Conservation (phyloP, 2,888 invertebrate genomes). For the Clunio marinus region DNA sequence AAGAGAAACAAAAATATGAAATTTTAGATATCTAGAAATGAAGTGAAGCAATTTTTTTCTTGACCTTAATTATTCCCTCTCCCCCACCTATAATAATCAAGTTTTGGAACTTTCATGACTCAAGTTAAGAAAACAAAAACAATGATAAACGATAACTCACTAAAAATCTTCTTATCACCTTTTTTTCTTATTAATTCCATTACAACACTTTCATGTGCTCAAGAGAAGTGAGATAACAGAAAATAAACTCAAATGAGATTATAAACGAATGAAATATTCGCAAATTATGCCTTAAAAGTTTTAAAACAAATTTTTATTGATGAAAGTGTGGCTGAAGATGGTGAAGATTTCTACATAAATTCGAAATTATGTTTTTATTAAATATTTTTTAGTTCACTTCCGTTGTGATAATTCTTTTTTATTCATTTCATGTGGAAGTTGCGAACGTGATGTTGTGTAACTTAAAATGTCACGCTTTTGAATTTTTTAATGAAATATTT, state of each 20-base stretch:
- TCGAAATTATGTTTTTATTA: not conserved
- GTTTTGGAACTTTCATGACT: no score
- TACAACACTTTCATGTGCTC: not conserved
- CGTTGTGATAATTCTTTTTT: slow-evolving; percentile 3
- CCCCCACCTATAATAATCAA: no score
- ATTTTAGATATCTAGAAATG: not conserved
- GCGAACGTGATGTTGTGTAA: no score
- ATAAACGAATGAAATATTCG: not conserved
- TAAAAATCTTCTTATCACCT: not conserved
- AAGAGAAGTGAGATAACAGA: not conserved
- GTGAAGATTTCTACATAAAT: not conserved
- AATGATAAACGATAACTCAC: not conserved
- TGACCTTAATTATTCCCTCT: no score
- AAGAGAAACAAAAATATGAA: not conserved
- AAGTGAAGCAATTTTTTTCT: not conserved
- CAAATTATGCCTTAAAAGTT: slow-evolving; percentile 9
- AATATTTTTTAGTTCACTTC: not conserved
- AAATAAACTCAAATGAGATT: not conserved
- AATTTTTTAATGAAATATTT: not conserved
- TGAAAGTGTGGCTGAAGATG: not conserved
- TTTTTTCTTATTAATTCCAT: not conserved
- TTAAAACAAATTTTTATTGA: not conserved
- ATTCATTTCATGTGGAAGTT: no score
- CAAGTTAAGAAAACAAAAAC: no score
- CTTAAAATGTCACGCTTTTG: not conserved